Evolutionary conservation across 2,797 vertebrate species (phyloP).

Genomic region (Neostethus bicornis): DNA sequence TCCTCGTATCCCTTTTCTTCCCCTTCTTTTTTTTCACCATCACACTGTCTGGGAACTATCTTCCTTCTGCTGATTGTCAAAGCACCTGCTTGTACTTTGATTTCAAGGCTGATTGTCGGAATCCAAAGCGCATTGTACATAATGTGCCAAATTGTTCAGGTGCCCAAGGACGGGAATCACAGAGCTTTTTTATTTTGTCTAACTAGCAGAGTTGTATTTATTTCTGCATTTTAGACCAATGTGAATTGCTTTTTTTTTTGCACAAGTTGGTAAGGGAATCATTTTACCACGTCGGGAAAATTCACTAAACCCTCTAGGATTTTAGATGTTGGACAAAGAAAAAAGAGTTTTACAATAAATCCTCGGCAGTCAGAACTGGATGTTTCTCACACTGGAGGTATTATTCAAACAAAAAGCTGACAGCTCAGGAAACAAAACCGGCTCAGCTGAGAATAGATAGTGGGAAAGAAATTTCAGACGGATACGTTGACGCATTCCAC

Average conservation of each 20-base stretch:
- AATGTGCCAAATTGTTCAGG: conserved; percentile 15
- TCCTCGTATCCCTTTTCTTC: conserved; percentile 5
- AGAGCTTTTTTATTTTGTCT: conserved; percentile 7
- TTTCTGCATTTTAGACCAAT: background rate
- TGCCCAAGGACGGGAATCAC: conserved; percentile 28
- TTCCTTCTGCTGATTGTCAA: conserved; percentile 10
- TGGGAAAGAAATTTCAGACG: conserved; percentile 59
- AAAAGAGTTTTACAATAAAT: conserved; percentile 13
- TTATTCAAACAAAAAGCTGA: conserved; percentile 48
- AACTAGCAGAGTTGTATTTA: background rate
- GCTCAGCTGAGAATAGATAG: conserved; percentile 40
- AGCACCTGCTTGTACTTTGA: conserved; percentile 4
- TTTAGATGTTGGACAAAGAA: background rate
- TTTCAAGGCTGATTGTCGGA: conserved; percentile 29
- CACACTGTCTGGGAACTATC: background rate
- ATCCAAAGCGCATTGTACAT: conserved; percentile 19
- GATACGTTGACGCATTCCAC: conserved; percentile 66
- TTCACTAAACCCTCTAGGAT: background rate
- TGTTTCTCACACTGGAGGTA: conserved; percentile 17
- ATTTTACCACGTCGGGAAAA: background rate
- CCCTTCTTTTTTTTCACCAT: background rate
- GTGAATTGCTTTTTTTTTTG: background rate
- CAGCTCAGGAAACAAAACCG: conserved; percentile 28
- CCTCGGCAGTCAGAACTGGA: conserved; percentile 16
- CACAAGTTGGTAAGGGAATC: background rate